Evolutionary conservation across 2,797 vertebrate genomes (phyloP).

Genomic region (Menidia menidia): DNA sequence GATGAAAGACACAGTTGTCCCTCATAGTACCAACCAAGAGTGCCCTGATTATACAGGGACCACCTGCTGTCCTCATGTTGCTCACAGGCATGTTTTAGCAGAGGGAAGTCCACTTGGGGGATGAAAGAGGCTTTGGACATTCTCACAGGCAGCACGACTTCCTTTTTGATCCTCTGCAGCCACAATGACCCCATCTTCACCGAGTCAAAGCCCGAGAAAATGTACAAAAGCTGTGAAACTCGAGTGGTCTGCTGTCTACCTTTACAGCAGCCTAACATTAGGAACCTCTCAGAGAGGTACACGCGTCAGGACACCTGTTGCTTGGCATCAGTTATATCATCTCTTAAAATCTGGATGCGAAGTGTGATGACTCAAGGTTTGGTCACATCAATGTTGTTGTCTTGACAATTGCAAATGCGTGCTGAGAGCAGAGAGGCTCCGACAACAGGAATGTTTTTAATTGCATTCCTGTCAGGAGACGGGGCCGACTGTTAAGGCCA

Average conservation of each 20-base stretch:
- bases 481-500: conserved; percentile 14
- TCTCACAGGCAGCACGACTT: conserved; percentile 18
- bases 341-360: conserved; percentile 30
- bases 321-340: conserved; percentile 57
- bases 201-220: conserved; percentile 11
- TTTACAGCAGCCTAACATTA: conserved; percentile 17
- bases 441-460: conserved; percentile 68
- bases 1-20: conserved; percentile 81
- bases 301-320: conserved; percentile 63
- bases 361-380: conserved; percentile 48
- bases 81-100: conserved; percentile 48
- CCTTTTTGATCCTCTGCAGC: conserved; percentile 33
- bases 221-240: conserved; percentile 36
- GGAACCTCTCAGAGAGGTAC: conserved; percentile 30
- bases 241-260: conserved; percentile 10
- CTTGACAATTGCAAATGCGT: conserved; percentile 43
- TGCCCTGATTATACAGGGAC: conserved; percentile 61
- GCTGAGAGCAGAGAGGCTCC: conserved; percentile 45
- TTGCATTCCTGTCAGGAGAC: conserved; percentile 60
- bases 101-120: conserved; percentile 27
- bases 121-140: conserved; percentile 25
- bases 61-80: conserved; percentile 76
- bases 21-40: conserved; percentile 51
- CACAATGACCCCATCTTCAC: conserved; percentile 26
- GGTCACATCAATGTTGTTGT: conserved; percentile 19